Evolutionary conservation across 2,797 vertebrate species (phyloP).

Genomic region (Malacoraja senta): DNA sequence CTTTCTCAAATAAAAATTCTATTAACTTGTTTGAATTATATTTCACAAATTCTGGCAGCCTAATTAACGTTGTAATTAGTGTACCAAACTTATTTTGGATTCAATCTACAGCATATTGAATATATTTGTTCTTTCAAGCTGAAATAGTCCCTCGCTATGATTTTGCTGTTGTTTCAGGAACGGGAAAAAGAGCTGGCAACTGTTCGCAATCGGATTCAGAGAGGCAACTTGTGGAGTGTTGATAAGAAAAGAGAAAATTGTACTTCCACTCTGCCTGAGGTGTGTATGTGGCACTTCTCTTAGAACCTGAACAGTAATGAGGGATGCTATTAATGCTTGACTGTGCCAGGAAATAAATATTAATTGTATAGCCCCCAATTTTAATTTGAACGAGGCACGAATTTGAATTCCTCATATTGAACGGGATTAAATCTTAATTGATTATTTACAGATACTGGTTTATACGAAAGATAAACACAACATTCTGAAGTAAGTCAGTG

Average conservation of each 20-base stretch:
- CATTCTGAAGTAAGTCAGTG: too few relatives aligned
- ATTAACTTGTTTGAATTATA: not conserved
- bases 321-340: not conserved
- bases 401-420: too few relatives aligned
- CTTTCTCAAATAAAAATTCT: not conserved
- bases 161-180: slow-evolving; percentile 59
- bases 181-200: slow-evolving; percentile 79
- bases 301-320: not conserved
- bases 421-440: too few relatives aligned
- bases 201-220: slow-evolving; percentile 78
- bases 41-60: not conserved
- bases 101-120: not conserved
- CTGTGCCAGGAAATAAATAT: too few relatives aligned
- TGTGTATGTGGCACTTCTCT: not conserved
- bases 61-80: not conserved
- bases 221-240: slow-evolving; percentile 61
- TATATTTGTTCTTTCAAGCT: not conserved
- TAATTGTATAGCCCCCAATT: not conserved
- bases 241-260: slow-evolving; percentile 55
- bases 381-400: not conserved
- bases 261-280: slow-evolving; percentile 48
- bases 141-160: not conserved
- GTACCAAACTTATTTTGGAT: not conserved
- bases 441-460: too few relatives aligned
- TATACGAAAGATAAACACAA: too few relatives aligned